Percentiles rank a stretch among this genome's conserved stretches.
These are phyloP conservation scores for Tangara arthus DNA, from an alignment of 2,797 vertebrate genomes.

Conservation along the genomic window DNA sequence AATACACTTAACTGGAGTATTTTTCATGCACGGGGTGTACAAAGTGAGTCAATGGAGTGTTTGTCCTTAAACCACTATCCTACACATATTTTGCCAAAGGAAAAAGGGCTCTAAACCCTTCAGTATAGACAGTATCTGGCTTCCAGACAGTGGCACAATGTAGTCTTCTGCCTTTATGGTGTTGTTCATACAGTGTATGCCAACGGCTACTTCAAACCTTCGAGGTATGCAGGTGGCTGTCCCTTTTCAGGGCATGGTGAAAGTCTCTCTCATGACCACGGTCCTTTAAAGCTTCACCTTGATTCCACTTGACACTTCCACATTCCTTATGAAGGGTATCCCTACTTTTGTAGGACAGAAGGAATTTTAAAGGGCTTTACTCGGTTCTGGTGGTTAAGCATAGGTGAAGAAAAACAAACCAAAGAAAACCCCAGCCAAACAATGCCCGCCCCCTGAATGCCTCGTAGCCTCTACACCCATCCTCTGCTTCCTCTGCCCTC, in stretches of 20 bases:
- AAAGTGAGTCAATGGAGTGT: slow-evolving; percentile 40
- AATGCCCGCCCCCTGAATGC: not conserved
- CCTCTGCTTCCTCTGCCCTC: not conserved
- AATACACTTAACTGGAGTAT: slow-evolving; percentile 42
- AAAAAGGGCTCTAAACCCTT: not conserved
- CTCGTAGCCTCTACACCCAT: not conserved
- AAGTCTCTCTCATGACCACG: not conserved
- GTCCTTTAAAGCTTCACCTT: slow-evolving; percentile 6
- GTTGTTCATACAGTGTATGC: not conserved
- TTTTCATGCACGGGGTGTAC: slow-evolving; percentile 57
- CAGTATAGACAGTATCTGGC: slow-evolving; percentile 12
- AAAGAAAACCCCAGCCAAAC: not conserved
- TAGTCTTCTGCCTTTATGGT: not conserved
- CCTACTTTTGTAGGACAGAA: not conserved
- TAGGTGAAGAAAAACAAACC: not conserved
- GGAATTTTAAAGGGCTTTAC: not conserved
- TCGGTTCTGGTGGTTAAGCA: not conserved
- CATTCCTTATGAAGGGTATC: not conserved
- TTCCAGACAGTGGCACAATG: not conserved
- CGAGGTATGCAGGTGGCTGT: not conserved
- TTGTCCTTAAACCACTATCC: slow-evolving; percentile 13
- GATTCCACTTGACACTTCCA: not conserved
- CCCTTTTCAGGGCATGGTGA: not conserved
- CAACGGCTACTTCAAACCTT: not conserved
- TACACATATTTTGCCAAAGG: not conserved